Base-by-base conservation (phyloP, 2,888 invertebrate species). In the Volucella inanis region DNA sequence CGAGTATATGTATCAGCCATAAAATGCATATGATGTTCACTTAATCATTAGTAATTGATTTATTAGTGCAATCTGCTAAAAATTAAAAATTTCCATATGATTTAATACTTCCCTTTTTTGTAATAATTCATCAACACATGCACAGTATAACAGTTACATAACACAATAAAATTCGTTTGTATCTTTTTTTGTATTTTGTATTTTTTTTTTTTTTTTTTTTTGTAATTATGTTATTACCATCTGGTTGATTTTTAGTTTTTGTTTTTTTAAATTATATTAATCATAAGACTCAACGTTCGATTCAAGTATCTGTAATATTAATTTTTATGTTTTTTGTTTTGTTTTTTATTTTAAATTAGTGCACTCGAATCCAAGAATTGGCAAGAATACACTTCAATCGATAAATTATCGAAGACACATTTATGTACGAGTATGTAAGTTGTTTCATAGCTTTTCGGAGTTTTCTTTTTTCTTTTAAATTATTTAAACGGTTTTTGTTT, bases 231-330 rank as follows among this genome's bases (percentile, higher is more conserved):
- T n/a, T n/a, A n/a, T 55, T 54, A 61, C 31, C n/a, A 50, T 18
- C 9, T 31, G 31, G 31, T 43, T 83, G 83, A 78, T 87, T 82
- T 79, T 87, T 87, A 87, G 87, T 87, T 87, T 87, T 87, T 87
- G 89, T 87, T 86, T 87, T 87, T 89, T 87, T 86, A 64, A 86
- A 70, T 88, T 88, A 86, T 88, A 88, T 88, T 88, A 87, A 74
- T 87, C 87, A 87, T 87, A 87, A 87, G 87, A 87, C 77, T 87
- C 80, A 83, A 87, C 87, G 87, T 87, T 87, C 87, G 87, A 80
- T 87, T 87, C 81, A 78, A 77, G 81, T 81, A 55, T 62, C 55
- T 49, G 38, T 59, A 9, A 49, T 62, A 12, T 62, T 45, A 39
- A 49, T 68, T 11, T 72, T 61, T 47, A 57, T 45, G 38, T 31